Conservation (phyloP, 2,797 vertebrate genomes). For the Odontamblyopus rebecca region DNA sequence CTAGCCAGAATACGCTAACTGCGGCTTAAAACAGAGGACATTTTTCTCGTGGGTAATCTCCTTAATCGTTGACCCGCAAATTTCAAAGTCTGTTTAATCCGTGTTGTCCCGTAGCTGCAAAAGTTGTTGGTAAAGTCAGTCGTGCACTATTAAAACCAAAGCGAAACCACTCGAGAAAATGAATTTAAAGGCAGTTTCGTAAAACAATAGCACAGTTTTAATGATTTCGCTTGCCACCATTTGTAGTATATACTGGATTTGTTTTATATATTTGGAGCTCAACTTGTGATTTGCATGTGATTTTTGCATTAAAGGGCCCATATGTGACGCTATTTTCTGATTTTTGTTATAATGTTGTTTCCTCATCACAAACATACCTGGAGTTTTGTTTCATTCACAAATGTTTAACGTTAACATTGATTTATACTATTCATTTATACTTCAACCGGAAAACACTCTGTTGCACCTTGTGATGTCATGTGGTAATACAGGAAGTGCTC, state of each 20-base stretch:
- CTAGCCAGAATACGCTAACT: background rate
- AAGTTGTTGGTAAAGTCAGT: background rate
- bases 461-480: too few species aligned
- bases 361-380: too few species aligned
- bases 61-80: conserved; percentile 51
- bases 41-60: conserved; percentile 65
- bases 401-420: too few species aligned
- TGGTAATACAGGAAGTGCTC: too few species aligned
- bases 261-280: conserved; percentile 39
- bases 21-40: conserved; percentile 45
- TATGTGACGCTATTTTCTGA: too few species aligned
- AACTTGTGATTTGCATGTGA: conserved; percentile 14
- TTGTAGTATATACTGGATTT: conserved; percentile 50
- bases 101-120: conserved; percentile 2
- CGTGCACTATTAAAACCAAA: background rate
- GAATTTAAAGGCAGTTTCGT: background rate
- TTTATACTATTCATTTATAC: too few species aligned
- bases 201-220: background rate
- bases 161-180: background rate
- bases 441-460: too few species aligned
- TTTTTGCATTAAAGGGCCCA: background rate
- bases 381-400: too few species aligned
- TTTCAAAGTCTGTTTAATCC: conserved; percentile 46
- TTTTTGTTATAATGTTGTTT: too few species aligned
- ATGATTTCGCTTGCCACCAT: conserved; percentile 10